A percentile compares a stretch with the other conserved stretches of the same genome.
Conservation (phyloP, 2,113 vertebrate genomes). For the Lamprotornis superbus region DNA sequence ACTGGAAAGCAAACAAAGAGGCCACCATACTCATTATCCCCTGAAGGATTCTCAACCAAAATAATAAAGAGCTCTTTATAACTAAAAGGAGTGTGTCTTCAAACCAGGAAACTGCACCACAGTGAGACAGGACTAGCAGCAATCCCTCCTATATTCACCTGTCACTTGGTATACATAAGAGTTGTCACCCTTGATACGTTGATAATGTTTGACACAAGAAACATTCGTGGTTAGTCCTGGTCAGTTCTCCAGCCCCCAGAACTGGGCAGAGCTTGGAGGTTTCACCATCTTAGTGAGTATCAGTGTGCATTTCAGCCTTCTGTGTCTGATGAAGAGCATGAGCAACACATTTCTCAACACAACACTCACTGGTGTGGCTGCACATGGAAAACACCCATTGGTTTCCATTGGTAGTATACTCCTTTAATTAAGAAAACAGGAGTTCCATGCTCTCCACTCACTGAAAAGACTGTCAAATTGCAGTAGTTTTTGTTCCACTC, state of each 20-base stretch:
- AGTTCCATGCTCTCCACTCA: not conserved
- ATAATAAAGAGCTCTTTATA: not conserved
- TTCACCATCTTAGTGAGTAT: not conserved
- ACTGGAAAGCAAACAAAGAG: not conserved
- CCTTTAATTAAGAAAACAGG: not conserved
- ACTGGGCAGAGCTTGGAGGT: too few species aligned
- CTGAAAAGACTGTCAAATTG: not conserved
- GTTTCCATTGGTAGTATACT: not conserved
- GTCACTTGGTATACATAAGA: not conserved
- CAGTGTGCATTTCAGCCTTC: not conserved
- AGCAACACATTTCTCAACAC: not conserved
- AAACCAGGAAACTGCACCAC: not conserved
- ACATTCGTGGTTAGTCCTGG: not conserved
- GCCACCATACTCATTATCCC: not conserved
- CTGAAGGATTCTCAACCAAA: not conserved
- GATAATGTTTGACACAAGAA: not conserved
- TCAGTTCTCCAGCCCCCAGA: not conserved
- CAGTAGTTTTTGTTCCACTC: not conserved
- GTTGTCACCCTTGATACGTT: not conserved
- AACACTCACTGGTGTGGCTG: not conserved
- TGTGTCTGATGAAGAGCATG: not conserved
- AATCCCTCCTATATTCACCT: not conserved
- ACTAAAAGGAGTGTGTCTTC: not conserved
- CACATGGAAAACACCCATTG: not conserved
- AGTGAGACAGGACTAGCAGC: not conserved